Conservation (phyloP, 2,797 vertebrate species). For the Tapirus indicus region DNA sequence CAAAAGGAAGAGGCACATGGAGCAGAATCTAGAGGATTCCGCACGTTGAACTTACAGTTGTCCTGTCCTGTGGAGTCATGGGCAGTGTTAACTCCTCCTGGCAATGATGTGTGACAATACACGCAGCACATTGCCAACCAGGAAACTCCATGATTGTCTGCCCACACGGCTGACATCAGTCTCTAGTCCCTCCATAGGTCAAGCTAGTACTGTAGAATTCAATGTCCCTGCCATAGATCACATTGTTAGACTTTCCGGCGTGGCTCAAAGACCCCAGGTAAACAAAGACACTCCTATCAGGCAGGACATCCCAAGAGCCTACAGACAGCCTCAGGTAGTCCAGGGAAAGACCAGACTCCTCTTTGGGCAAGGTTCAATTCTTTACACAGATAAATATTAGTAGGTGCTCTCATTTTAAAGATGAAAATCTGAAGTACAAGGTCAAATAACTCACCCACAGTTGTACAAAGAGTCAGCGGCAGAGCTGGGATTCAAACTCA, state of each 20-base stretch:
- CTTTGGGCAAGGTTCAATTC: background rate
- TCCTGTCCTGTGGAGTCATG: background rate
- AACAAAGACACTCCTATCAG: background rate
- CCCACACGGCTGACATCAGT: background rate
- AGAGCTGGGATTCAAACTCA: background rate
- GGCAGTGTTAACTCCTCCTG: background rate
- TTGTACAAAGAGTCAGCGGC: background rate
- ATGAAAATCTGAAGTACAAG: background rate
- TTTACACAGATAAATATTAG: background rate
- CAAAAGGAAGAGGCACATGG: accelerated
- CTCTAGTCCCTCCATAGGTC: background rate
- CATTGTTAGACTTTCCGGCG: background rate
- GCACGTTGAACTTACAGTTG: background rate
- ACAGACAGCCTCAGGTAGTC: background rate
- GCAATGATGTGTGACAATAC: background rate
- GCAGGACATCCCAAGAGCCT: background rate
- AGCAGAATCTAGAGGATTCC: background rate
- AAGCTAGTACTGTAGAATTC: background rate
- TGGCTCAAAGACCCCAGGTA: background rate
- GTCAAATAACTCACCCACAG: background rate
- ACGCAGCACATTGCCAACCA: background rate
- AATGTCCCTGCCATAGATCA: background rate
- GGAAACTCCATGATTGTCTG: background rate
- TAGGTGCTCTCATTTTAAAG: background rate
- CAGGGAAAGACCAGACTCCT: background rate